Conservation (phyloP, 2,797 vertebrate species). For the Podarcis lilfordi region DNA sequence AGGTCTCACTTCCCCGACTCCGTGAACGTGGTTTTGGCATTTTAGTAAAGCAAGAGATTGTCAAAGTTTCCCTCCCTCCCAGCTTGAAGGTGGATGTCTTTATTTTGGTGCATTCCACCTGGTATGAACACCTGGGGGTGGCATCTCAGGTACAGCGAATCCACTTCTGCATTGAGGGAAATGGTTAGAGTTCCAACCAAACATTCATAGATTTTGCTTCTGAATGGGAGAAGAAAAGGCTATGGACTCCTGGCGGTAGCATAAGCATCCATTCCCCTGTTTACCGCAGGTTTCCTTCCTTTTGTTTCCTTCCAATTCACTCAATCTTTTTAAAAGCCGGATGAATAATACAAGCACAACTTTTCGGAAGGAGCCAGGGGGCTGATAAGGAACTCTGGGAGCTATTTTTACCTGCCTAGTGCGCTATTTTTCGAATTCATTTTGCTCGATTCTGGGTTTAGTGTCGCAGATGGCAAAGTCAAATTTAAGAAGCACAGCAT, state of each 20-base stretch:
- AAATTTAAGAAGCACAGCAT: not conserved
- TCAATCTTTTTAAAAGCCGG: not conserved
- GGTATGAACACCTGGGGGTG: not conserved
- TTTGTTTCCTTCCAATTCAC: not conserved
- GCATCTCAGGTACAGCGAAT: not conserved
- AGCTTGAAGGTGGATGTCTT: not conserved
- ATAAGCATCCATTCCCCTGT: not conserved
- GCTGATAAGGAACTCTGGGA: not conserved
- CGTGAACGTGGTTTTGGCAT: not conserved
- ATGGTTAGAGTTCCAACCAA: not conserved
- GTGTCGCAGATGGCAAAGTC: slow-evolving; percentile 15
- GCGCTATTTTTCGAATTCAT: not conserved
- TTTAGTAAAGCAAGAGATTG: no score
- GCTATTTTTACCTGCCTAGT: slow-evolving; percentile 28
- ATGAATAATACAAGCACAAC: slow-evolving; percentile 1
- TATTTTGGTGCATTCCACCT: not conserved
- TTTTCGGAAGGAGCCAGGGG: not conserved
- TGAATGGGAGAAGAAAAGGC: not conserved
- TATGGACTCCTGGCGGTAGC: not conserved
- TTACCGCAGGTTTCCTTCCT: not conserved
- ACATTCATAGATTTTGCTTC: slow-evolving; percentile 9
- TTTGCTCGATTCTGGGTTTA: not conserved
- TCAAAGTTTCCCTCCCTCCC: not conserved
- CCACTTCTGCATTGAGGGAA: not conserved
- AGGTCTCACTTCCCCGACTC: not conserved